These are phyloP conservation scores for Intellagama lesueurii DNA, from an alignment of 2,797 vertebrate genomes.

Conservation along the genomic window DNA sequence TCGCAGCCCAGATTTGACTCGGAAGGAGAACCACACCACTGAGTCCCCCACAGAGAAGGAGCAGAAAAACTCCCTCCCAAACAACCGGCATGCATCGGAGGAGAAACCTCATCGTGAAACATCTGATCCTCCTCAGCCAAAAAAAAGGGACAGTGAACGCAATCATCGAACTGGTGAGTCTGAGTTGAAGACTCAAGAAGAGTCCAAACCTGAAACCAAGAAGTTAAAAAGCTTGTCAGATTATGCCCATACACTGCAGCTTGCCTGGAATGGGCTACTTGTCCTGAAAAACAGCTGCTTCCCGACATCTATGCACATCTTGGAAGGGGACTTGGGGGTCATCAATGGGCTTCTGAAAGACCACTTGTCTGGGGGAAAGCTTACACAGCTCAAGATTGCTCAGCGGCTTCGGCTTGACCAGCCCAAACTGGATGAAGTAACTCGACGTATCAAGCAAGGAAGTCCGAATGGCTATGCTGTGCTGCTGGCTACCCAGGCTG, in stretches of 20 bases:
- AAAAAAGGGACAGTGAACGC: slow-evolving; percentile 80
- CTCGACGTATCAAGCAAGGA: slow-evolving; percentile 91
- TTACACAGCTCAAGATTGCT: slow-evolving; percentile 95
- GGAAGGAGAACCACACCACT: slow-evolving; percentile 87
- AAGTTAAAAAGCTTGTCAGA: slow-evolving; percentile 86
- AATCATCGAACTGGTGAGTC: slow-evolving; percentile 83
- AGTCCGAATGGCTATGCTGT: slow-evolving; percentile 91
- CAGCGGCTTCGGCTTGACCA: slow-evolving; percentile 97
- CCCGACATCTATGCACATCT: slow-evolving; percentile 93
- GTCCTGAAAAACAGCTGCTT: slow-evolving; percentile 99
- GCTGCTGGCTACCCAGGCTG: slow-evolving; percentile 91
- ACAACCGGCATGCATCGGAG: slow-evolving; percentile 83
- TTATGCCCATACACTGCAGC: slow-evolving; percentile 88
- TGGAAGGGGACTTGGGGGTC: slow-evolving; percentile 92
- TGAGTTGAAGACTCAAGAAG: slow-evolving; percentile 78
- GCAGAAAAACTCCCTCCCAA: slow-evolving; percentile 79
- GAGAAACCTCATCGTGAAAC: slow-evolving; percentile 77
- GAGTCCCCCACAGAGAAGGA: slow-evolving; percentile 87
- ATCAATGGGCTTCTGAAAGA: slow-evolving; percentile 89
- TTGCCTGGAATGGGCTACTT: slow-evolving; percentile 93
- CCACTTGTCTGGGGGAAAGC: slow-evolving; percentile 80
- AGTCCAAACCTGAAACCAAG: slow-evolving; percentile 77
- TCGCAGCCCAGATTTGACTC: slow-evolving; percentile 87
- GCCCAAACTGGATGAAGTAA: slow-evolving; percentile 95
- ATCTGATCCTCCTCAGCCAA: slow-evolving; percentile 78